Percentiles rank a stretch among this genome's conserved stretches.
Conservation (phyloP, 2,797 vertebrate genomes). For the Liasis olivaceus region DNA sequence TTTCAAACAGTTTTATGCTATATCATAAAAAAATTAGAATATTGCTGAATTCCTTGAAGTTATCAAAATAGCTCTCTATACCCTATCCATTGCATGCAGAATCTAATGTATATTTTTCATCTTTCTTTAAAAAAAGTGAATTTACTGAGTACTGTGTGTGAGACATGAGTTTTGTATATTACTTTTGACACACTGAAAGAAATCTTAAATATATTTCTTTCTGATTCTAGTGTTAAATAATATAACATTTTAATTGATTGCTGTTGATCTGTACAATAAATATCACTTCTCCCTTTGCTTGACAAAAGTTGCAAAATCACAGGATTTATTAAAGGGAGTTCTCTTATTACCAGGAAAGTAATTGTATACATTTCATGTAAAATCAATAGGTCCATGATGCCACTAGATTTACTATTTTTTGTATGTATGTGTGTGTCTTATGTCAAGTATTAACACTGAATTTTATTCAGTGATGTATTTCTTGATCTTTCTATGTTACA, state of each 20-base stretch:
- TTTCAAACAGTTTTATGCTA: background rate
- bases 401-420: background rate
- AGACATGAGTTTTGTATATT: background rate
- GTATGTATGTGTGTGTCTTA: background rate
- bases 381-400: background rate
- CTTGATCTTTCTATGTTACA: background rate
- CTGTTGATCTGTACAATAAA: background rate
- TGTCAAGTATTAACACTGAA: background rate
- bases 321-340: background rate
- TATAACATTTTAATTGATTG: background rate
- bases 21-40: background rate
- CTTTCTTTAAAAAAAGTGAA: background rate
- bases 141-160: background rate
- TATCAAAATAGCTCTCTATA: background rate
- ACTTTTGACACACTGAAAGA: background rate
- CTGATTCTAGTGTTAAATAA: background rate
- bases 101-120: background rate
- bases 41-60: no score
- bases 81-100: background rate
- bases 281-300: background rate
- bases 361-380: background rate
- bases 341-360: background rate
- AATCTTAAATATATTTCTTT: background rate
- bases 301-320: background rate
- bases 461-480: background rate